These are phyloP conservation scores for Drosophila infuscata DNA, from an alignment of 2,888 invertebrate species.

Conservation along the genomic window DNA sequence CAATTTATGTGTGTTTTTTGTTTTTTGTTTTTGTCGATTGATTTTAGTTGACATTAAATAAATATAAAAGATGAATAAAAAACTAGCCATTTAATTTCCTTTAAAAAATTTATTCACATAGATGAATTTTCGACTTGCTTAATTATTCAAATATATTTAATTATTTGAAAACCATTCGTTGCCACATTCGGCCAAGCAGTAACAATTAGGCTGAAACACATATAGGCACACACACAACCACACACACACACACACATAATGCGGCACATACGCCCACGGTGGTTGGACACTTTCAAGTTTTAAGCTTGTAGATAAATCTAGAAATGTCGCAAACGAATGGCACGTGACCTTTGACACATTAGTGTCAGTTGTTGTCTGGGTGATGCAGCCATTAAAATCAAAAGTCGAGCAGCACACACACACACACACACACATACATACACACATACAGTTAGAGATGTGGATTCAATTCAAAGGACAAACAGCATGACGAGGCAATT, in stretches of 20 bases:
- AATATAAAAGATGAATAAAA: no score
- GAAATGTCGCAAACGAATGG: conserved; percentile 76
- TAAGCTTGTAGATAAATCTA: conserved; percentile 67
- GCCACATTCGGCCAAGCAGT: background rate
- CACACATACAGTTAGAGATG: conserved; percentile 13
- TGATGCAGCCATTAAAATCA: conserved; percentile 50
- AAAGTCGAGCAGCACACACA: conserved; percentile 43
- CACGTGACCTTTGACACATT: conserved; percentile 84
- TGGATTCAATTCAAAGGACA: conserved; percentile 65
- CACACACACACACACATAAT: conserved; percentile 3
- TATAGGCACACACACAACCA: background rate
- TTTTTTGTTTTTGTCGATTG: no score
- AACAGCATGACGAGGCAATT: conserved; percentile 76
- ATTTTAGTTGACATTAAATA: no score
- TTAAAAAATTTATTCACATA: background rate
- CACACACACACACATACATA: conserved; percentile 15
- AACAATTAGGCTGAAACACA: conserved; percentile 1
- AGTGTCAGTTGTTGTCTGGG: conserved; percentile 78
- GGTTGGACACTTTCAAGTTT: conserved; percentile 47
- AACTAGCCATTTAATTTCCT: background rate
- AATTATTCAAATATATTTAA: conserved; percentile 3
- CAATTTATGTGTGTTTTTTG: no score
- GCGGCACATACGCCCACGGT: conserved; percentile 16
- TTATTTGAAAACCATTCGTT: conserved; percentile 9
- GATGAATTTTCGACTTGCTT: background rate